phyloP scores from a whole-genome alignment of 2,888 invertebrate species.

The Malthinus seriepunctatus region DNA sequence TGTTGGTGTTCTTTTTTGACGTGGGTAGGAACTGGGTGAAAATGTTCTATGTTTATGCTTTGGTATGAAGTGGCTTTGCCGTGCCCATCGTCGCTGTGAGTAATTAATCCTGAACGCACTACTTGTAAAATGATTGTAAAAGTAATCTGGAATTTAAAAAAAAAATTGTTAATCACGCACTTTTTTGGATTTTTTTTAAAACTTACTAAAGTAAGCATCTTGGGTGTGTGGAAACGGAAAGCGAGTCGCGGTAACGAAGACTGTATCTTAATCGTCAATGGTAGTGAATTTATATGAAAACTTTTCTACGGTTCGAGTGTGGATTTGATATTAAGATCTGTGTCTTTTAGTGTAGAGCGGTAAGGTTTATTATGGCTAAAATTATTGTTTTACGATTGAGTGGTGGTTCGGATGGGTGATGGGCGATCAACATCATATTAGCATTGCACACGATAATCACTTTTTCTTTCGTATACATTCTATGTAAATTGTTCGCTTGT shows the following conservation, averaged over 20 bases:
- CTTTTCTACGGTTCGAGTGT: slow-evolving; percentile 10
- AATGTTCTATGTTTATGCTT: slow-evolving; percentile 71
- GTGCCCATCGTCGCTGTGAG: slow-evolving; percentile 51
- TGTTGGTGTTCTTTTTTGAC: slow-evolving; percentile 70
- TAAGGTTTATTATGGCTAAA: slow-evolving; percentile 17
- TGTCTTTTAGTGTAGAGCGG: slow-evolving; percentile 8
- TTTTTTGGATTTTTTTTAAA: neutral
- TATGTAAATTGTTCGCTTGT: slow-evolving; percentile 12
- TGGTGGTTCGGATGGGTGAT: slow-evolving; percentile 17
- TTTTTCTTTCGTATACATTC: slow-evolving; percentile 16
- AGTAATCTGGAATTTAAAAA: slow-evolving; percentile 7
- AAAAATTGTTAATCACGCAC: neutral
- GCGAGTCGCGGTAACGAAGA: slow-evolving; percentile 6
- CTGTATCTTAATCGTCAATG: slow-evolving; percentile 6
- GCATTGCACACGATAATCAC: slow-evolving; percentile 19
- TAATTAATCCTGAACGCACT: slow-evolving; percentile 11
- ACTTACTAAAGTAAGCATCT: slow-evolving; percentile 6
- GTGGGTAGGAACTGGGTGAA: slow-evolving; percentile 71
- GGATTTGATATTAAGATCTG: neutral
- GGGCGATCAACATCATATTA: slow-evolving; percentile 19
- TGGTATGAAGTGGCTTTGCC: slow-evolving; percentile 72
- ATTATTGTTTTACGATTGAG: slow-evolving; percentile 4
- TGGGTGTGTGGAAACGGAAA: neutral
- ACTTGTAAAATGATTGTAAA: neutral
- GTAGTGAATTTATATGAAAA: slow-evolving; percentile 12